These are phyloP conservation scores for Leptinotarsa undecemlineata DNA, from an alignment of 1,140 invertebrate species.

Conservation along the genomic window DNA sequence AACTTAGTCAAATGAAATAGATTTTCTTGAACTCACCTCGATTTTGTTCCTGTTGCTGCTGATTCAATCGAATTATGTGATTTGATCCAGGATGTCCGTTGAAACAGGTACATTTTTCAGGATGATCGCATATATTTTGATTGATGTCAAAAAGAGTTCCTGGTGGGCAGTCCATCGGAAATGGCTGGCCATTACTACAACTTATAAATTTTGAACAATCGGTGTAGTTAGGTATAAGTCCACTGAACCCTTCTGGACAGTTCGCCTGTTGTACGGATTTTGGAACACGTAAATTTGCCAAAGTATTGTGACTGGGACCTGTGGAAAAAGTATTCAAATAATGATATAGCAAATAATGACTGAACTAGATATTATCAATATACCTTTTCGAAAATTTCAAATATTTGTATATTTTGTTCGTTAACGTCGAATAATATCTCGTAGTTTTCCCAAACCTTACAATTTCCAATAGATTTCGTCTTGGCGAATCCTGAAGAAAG, in stretches of 20 bases:
- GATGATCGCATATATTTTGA: slow-evolving; percentile 65
- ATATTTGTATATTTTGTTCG: too few relatives aligned
- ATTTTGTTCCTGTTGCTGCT: neutral
- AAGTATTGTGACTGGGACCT: slow-evolving; percentile 11
- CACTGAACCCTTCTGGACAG: slow-evolving; percentile 59
- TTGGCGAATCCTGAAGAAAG: too few relatives aligned
- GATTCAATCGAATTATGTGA: neutral
- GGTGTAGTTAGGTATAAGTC: slow-evolving; percentile 64
- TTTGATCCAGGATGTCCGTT: slow-evolving; percentile 34
- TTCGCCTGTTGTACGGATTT: slow-evolving; percentile 35
- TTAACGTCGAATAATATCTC: too few relatives aligned
- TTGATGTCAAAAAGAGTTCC: slow-evolving; percentile 68
- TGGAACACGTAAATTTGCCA: slow-evolving; percentile 6
- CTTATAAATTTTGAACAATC: slow-evolving; percentile 70
- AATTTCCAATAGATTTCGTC: too few relatives aligned
- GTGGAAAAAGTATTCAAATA: neutral
- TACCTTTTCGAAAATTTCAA: too few relatives aligned
- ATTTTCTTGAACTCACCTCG: neutral
- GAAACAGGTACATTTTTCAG: slow-evolving; percentile 59
- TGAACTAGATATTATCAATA: too few relatives aligned
- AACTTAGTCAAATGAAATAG: too few relatives aligned
- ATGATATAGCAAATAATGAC: too few relatives aligned
- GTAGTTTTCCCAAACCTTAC: too few relatives aligned
- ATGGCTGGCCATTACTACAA: slow-evolving; percentile 63
- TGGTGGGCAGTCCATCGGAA: slow-evolving; percentile 65